Percentiles rank a stretch among this genome's conserved stretches.
Evolutionary conservation across 2,113 vertebrate species (phyloP).

Genomic region (Hypocryptadius cinnamomeus): DNA sequence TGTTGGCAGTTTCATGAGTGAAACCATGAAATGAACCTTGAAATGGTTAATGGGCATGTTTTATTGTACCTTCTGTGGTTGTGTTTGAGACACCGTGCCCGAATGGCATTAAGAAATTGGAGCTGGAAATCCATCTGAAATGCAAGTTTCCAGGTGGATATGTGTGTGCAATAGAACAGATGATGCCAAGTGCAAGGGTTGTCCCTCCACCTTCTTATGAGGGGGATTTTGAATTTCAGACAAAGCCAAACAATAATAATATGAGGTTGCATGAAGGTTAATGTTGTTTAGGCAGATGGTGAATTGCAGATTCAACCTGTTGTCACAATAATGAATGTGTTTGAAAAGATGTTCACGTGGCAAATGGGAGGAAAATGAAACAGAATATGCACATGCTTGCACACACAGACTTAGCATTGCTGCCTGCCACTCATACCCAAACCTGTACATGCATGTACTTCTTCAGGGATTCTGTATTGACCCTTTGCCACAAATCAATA

Average conservation of each 20-base stretch:
- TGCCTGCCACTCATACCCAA: background rate
- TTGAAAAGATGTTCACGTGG: constrained; percentile 3
- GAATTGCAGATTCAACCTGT: constrained; percentile 67
- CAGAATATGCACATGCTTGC: background rate
- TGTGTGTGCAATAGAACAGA: background rate
- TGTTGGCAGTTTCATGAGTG: background rate
- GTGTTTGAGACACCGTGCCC: background rate
- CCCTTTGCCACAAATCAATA: constrained; percentile 7
- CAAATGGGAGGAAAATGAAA: constrained; percentile 47
- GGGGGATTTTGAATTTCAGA: constrained; percentile 50
- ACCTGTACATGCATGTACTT: background rate
- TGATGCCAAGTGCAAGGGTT: background rate
- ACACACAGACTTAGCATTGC: background rate
- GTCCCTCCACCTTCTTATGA: background rate
- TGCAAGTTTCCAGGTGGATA: background rate
- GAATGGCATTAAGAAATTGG: background rate
- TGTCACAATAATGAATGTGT: constrained; percentile 62
- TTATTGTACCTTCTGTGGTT: background rate
- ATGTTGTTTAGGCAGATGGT: constrained; percentile 68
- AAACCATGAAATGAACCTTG: background rate
- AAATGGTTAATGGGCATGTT: background rate
- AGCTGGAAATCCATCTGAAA: background rate
- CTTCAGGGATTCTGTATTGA: background rate
- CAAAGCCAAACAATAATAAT: constrained; percentile 36
- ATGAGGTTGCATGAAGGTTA: constrained; percentile 67